phyloP scores from a whole-genome alignment of 2,888 invertebrate genomes.

The Ennomos fuscantarius region DNA sequence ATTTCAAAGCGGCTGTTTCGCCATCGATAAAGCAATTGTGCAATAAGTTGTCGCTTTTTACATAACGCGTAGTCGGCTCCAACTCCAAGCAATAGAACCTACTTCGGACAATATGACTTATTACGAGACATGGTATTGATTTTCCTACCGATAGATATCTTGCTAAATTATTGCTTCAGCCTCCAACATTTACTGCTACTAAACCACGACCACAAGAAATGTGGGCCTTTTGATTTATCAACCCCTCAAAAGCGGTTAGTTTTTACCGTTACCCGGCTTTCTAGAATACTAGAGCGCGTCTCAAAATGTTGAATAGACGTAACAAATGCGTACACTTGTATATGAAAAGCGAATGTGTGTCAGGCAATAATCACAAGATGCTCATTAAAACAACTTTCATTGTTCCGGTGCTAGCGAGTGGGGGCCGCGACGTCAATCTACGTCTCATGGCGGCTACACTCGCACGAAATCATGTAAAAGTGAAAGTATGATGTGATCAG shows the following conservation, averaged over 20 bases:
- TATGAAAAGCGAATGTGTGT: slow-evolving; percentile 47
- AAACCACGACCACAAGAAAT: not conserved
- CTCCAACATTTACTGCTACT: slow-evolving; percentile 19
- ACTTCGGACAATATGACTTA: slow-evolving; percentile 36
- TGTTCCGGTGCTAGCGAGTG: slow-evolving; percentile 66
- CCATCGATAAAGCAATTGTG: slow-evolving; percentile 82
- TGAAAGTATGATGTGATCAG: slow-evolving; percentile 80
- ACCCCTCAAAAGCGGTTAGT: slow-evolving; percentile 21
- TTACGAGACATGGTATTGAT: slow-evolving; percentile 31
- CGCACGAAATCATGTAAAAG: slow-evolving; percentile 78
- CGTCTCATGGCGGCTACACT: slow-evolving; percentile 56
- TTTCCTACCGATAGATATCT: slow-evolving; percentile 29
- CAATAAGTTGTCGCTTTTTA: slow-evolving; percentile 81
- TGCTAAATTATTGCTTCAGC: slow-evolving; percentile 27
- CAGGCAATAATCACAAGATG: slow-evolving; percentile 47
- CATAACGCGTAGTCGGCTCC: slow-evolving; percentile 63
- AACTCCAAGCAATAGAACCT: slow-evolving; percentile 44
- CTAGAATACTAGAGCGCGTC: slow-evolving; percentile 29
- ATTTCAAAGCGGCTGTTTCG: slow-evolving; percentile 79
- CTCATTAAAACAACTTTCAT: slow-evolving; percentile 74
- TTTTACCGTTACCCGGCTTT: slow-evolving; percentile 27
- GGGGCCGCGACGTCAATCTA: slow-evolving; percentile 54
- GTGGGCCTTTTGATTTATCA: slow-evolving; percentile 14
- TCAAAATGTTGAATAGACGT: slow-evolving; percentile 27
- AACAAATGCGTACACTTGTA: slow-evolving; percentile 28